Percentiles rank a stretch among this genome's conserved stretches.
Conservation (phyloP, 2,797 vertebrate genomes). For the Sebastes diaconus region DNA sequence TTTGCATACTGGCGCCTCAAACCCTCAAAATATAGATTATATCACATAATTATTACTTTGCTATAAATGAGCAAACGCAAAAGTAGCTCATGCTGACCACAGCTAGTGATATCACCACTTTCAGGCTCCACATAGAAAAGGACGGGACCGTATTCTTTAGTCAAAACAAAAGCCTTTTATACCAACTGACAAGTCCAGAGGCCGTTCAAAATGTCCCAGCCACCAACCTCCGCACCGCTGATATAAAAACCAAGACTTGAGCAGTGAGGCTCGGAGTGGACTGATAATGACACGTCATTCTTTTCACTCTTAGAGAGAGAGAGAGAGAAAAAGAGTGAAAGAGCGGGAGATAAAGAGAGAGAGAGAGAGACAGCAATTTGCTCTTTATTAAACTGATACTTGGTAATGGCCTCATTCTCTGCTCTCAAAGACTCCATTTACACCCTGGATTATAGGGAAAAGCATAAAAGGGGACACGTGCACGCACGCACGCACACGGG, state of each 20-base stretch:
- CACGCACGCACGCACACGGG: conserved; percentile 14
- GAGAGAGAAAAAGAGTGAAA: conserved; percentile 47
- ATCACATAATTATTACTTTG: background rate
- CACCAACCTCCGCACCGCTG: conserved; percentile 33
- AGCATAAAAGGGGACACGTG: conserved; percentile 73
- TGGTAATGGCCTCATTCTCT: conserved; percentile 87
- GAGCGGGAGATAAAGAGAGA: conserved; percentile 52
- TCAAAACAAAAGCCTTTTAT: conserved; percentile 52
- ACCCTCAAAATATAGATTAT: background rate
- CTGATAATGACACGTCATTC: conserved; percentile 75
- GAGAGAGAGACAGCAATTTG: conserved; percentile 68
- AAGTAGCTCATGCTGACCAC: background rate
- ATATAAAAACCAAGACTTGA: conserved; percentile 57
- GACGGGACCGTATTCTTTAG: background rate
- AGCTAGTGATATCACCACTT: background rate
- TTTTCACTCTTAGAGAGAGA: conserved; percentile 61
- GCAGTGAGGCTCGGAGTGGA: conserved; percentile 60
- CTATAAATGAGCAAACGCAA: background rate
- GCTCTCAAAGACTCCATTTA: conserved; percentile 87
- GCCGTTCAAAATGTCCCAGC: conserved; percentile 37
- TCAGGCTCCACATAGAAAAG: conserved; percentile 5
- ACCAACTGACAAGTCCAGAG: conserved; percentile 8
- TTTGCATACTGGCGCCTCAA: background rate
- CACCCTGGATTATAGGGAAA: conserved; percentile 77
- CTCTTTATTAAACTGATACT: conserved; percentile 87